Evolutionary conservation across 2,888 invertebrate species (phyloP).

Genomic region (Pelosia muscerda): DNA sequence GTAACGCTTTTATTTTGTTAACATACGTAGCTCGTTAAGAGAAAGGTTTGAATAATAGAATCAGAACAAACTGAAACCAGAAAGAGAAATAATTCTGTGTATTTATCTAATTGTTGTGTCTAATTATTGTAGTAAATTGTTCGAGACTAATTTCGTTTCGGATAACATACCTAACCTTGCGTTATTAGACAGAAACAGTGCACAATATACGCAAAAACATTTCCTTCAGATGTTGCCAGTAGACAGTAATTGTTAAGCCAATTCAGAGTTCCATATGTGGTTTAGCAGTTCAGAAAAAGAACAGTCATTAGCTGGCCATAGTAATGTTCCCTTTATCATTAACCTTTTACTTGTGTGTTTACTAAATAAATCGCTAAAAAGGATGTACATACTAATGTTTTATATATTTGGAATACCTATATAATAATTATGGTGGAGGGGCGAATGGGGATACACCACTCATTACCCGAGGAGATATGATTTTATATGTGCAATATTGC

Average conservation of each 20-base stretch:
- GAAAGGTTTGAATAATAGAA: not conserved
- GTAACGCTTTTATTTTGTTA: too few relatives aligned
- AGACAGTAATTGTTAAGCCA: conserved; percentile 8
- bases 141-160: not conserved
- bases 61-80: not conserved
- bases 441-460: too few relatives aligned
- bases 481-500: too few relatives aligned
- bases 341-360: not conserved
- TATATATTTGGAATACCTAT: too few relatives aligned
- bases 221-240: not conserved
- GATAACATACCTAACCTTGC: not conserved
- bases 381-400: too few relatives aligned
- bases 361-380: not conserved
- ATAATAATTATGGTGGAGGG: too few relatives aligned
- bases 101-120: not conserved
- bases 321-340: not conserved
- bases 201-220: conserved; percentile 7
- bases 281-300: conserved; percentile 2
- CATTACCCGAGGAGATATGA: too few relatives aligned
- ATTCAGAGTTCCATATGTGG: not conserved
- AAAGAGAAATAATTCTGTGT: not conserved
- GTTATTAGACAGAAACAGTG: not conserved
- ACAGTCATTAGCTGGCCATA: conserved; percentile 5
- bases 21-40: too few relatives aligned
- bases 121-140: not conserved